Evolutionary conservation across 2,113 vertebrate genomes (phyloP), one percentile per base, ranked within the genome.

Genomic region (Blennius ocellaris): DNA sequence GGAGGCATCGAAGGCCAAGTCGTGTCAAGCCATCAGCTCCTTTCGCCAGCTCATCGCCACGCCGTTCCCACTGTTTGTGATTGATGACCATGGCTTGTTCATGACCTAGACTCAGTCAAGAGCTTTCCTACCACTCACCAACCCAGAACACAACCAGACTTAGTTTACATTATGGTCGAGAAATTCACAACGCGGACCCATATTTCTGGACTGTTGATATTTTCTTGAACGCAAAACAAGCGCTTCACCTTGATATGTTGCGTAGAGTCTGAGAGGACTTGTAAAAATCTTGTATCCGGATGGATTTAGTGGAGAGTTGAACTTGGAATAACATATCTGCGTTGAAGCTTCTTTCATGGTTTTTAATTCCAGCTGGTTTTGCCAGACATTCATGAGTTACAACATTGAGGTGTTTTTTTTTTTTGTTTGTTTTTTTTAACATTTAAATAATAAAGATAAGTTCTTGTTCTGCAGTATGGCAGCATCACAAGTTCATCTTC

Each of bases 11-110:
- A 76, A 81, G 80, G 93, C 91, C 92, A 94, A 91, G 85, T 79
- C 59, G 3, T 85, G 90, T 92, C 90, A 88, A 87, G 77, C 81
- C 85, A 74, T 91, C 87, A 87, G 61, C 85, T 80, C 76, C 80
- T 84, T 82, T 85, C 66, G 84, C 89, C 89, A 88, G 79, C 67
- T 68, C 53, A 72, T 87, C 72, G 47, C 77, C 67, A 21, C 11
- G 60, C 72, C 43, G 76, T 89, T 84, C 73, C 58, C 3, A n/a
- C 86, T 64, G 80, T 81, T 83, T 68, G 80, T 93, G 93, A 94
- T 94, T 93, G 89, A 94, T 94, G 93, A 93, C 72, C 59, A 15
- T 58, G 72, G 76, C 86, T 81, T 15, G 66, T 67, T 60, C 63
- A 74, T 81, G 80, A 87, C 85, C 82, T 51, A 70, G 65, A 50